Conservation (phyloP, 2,113 vertebrate genomes). For the Tonatia bakeri region DNA sequence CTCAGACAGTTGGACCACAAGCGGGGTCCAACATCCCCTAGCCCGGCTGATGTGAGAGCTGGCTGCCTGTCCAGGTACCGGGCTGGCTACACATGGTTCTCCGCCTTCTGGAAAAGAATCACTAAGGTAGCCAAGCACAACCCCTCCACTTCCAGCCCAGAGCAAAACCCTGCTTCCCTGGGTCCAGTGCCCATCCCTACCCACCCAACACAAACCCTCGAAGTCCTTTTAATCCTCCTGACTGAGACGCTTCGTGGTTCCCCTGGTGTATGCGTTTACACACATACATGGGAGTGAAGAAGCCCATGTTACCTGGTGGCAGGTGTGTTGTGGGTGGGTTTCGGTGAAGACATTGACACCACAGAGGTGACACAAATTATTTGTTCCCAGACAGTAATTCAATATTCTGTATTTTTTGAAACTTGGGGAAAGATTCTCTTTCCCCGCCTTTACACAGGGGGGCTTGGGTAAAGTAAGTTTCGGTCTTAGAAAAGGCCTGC, state of each 20-base stretch:
- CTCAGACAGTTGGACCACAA: background rate
- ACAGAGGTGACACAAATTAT: background rate
- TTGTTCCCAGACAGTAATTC: background rate
- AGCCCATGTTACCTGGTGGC: background rate
- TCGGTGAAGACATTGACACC: background rate
- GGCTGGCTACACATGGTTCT: background rate
- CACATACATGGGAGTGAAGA: background rate
- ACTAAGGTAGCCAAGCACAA: background rate
- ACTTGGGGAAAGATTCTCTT: background rate
- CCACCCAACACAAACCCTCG: background rate
- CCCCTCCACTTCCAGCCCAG: background rate
- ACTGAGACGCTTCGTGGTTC: fast-evolving
- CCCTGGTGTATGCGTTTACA: background rate
- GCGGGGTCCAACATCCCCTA: background rate
- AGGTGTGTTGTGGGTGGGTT: background rate
- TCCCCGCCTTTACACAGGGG: background rate
- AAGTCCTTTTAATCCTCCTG: background rate
- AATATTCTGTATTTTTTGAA: background rate
- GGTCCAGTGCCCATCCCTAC: background rate
- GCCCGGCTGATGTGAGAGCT: background rate
- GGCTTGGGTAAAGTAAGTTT: background rate
- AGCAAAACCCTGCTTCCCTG: background rate
- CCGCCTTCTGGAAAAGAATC: background rate
- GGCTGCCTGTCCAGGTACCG: background rate
- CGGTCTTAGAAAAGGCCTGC: background rate